Conservation (phyloP, 2,113 vertebrate species). For the Anguilla rostrata region DNA sequence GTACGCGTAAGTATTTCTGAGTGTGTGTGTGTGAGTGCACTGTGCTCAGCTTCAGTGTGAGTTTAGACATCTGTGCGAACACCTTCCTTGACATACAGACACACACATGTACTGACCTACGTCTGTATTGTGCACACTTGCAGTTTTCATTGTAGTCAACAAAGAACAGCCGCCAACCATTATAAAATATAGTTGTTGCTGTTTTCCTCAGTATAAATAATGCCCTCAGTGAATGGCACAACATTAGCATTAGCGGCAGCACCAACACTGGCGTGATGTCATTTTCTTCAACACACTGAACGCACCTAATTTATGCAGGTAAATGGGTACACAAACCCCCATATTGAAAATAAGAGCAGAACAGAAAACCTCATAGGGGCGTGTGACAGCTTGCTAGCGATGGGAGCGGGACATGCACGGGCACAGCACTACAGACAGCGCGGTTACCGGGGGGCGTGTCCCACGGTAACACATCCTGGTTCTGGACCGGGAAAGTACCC, state of each 20-base stretch:
- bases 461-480: too few species aligned
- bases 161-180: not conserved
- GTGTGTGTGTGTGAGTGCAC: too few species aligned
- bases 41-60: too few species aligned
- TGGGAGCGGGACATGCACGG: too few species aligned
- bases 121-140: not conserved
- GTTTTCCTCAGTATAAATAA: not conserved
- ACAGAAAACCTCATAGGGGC: not conserved
- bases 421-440: too few species aligned
- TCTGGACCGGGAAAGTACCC: too few species aligned
- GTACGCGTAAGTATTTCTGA: too few species aligned
- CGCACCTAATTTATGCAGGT: not conserved
- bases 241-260: slow-evolving; percentile 4
- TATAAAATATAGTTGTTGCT: not conserved
- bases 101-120: not conserved
- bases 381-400: too few species aligned
- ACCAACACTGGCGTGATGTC: slow-evolving; percentile 11
- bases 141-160: not conserved
- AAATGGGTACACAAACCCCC: not conserved
- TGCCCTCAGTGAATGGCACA: not conserved
- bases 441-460: too few species aligned
- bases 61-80: too few species aligned
- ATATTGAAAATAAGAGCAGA: not conserved
- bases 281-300: not conserved
- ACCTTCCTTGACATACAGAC: not conserved